Percentiles rank a stretch among this genome's conserved stretches.
Evolutionary conservation across 2,113 vertebrate species (phyloP).

Genomic region (Dasyornis broadbenti): DNA sequence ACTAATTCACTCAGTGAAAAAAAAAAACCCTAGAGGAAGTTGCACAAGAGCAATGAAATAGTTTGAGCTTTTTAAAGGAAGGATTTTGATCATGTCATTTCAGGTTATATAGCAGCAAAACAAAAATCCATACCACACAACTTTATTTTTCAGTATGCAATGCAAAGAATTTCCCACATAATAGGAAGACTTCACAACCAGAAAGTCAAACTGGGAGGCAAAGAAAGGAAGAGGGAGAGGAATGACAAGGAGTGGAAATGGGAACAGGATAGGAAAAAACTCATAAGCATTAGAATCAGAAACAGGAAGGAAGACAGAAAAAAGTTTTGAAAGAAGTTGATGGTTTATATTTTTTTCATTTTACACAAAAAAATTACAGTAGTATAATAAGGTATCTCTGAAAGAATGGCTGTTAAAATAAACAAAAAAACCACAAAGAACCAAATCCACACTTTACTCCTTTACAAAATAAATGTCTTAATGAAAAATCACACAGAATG

Average conservation of each 20-base stretch:
- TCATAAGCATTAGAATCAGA: background rate
- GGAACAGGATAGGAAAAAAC: background rate
- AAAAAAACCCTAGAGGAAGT: background rate
- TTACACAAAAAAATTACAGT: background rate
- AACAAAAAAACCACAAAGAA: background rate
- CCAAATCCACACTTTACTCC: background rate
- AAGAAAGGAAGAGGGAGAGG: background rate
- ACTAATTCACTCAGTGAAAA: background rate
- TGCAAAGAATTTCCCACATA: background rate
- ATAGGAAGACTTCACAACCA: background rate
- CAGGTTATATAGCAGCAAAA: background rate
- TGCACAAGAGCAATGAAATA: constrained; percentile 22
- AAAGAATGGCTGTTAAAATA: background rate
- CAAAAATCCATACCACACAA: background rate
- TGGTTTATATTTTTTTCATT: background rate
- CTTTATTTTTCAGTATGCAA: background rate
- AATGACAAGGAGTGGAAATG: background rate
- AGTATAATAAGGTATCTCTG: background rate
- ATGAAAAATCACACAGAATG: background rate
- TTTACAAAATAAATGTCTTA: background rate
- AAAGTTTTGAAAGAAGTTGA: background rate
- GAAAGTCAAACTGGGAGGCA: background rate
- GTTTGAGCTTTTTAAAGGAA: background rate
- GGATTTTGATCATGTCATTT: background rate
- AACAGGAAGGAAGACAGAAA: background rate